Evolutionary conservation across 92 coral and sea anemone species (phyloP), one percentile per base, ranked within the genome.

Genomic region (Siderastrea siderea): DNA sequence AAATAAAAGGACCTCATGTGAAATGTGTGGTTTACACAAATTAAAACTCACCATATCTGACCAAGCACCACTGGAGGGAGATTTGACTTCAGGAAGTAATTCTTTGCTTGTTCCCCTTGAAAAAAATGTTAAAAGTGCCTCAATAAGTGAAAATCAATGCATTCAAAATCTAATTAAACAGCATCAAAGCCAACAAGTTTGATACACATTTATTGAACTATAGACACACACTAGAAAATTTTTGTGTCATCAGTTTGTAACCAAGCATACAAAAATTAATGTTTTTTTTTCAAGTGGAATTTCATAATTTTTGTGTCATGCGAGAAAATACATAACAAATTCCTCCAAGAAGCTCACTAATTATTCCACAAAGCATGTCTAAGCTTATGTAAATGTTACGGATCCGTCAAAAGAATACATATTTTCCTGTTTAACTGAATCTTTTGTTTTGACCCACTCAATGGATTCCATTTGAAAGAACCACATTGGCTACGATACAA

Each of bases 61-160:
- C 99, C 99, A 57, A 98, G 87, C 55, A 94, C 98, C 93, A 93
- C 87, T 26, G 99, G 98, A 58, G 98, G 95, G 51, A 98, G 90
- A 74, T 96, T 98, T 12, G 98, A 95, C 67, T 95, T 90, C 70
- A 98, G 88, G 68, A 98, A 98, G 83, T 96, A 96, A 73, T 95
- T 96, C 88, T 95, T 98, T 47, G 99, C 99, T 89, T 96, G 99
- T 63, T 94, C 95, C 8, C 99, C 99, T 98, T 51, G n/a, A 81
- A 55, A 73, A 80, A 11, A 1, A 62, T 4, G 9, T 10, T 14
- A 50, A 19, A 64, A 12, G 14, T 17, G n/a, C 45, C 26, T 63
- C 48, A 51, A 47, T 11, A 49, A 50, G 13, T 13, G 16, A 74
- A 19, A 55, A 64, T 6, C 8, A 64, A 64, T 15, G 11, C 10